These are phyloP conservation scores for Sepiola atlantica DNA, from an alignment of 2,888 invertebrate genomes.

Conservation along the genomic window DNA sequence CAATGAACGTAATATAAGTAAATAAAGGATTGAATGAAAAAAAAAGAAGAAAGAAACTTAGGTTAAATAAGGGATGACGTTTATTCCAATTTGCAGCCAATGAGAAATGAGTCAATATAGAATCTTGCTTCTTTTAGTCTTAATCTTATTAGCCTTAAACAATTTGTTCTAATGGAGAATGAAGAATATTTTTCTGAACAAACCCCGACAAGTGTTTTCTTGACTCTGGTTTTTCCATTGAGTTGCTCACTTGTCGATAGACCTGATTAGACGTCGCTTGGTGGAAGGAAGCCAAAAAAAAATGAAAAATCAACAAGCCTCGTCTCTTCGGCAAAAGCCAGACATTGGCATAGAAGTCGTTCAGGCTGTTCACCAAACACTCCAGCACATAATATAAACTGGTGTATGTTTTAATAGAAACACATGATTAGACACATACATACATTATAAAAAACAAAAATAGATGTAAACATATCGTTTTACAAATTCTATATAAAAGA, in stretches of 20 bases:
- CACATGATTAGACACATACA: not conserved
- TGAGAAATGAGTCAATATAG: not conserved
- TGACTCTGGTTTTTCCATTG: not conserved
- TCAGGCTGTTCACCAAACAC: not conserved
- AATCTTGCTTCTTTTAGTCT: not conserved
- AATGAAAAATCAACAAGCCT: not conserved
- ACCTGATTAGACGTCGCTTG: conserved; percentile 18
- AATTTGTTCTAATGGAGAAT: not conserved
- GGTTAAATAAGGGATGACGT: not conserved
- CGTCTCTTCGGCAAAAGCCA: not conserved
- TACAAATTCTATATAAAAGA: too few relatives aligned
- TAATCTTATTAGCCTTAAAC: not conserved
- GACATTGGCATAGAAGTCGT: not conserved
- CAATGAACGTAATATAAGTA: not conserved
- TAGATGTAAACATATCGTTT: not conserved
- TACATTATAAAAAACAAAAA: not conserved
- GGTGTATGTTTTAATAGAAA: not conserved
- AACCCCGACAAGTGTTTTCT: not conserved
- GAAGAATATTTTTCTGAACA: not conserved
- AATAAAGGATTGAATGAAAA: too few relatives aligned
- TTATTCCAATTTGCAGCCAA: not conserved
- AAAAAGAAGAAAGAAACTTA: too few relatives aligned
- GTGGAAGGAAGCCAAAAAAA: not conserved
- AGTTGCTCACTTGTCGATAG: not conserved
- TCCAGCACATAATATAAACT: not conserved